These are phyloP conservation scores for Hyppa rectilinea DNA, from an alignment of 2,888 invertebrate genomes.

Conservation along the genomic window DNA sequence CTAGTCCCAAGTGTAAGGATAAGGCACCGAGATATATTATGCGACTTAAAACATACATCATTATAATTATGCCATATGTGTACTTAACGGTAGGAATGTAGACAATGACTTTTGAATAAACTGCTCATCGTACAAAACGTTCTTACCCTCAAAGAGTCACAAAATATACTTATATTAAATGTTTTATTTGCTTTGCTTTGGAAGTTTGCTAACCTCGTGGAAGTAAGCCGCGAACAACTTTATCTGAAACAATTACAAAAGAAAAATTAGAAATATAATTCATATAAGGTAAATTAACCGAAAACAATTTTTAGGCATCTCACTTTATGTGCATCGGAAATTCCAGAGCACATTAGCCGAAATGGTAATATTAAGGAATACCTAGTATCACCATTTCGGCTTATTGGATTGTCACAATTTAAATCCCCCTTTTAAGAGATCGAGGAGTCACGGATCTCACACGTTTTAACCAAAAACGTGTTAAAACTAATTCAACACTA, in stretches of 20 bases:
- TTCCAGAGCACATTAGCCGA: not conserved
- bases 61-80: constrained; percentile 66
- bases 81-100: constrained; percentile 60
- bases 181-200: constrained; percentile 71
- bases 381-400: too few relatives aligned
- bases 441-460: not conserved
- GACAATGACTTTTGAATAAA: constrained; percentile 30
- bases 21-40: constrained; percentile 58
- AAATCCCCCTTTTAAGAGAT: not conserved
- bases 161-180: constrained; percentile 14
- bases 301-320: not conserved
- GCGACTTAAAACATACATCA: constrained; percentile 48
- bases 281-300: too few relatives aligned
- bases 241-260: constrained; percentile 92
- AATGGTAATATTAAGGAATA: not conserved
- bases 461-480: not conserved
- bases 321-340: not conserved
- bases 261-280: too few relatives aligned
- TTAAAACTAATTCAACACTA: not conserved
- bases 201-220: constrained; percentile 93
- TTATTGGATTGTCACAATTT: not conserved
- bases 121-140: constrained; percentile 15
- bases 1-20: constrained; percentile 17
- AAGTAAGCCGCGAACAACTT: constrained; percentile 97
- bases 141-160: constrained; percentile 28